Evolutionary conservation across 2,888 invertebrate genomes (phyloP).

Genomic region (Mayetiola destructor): DNA sequence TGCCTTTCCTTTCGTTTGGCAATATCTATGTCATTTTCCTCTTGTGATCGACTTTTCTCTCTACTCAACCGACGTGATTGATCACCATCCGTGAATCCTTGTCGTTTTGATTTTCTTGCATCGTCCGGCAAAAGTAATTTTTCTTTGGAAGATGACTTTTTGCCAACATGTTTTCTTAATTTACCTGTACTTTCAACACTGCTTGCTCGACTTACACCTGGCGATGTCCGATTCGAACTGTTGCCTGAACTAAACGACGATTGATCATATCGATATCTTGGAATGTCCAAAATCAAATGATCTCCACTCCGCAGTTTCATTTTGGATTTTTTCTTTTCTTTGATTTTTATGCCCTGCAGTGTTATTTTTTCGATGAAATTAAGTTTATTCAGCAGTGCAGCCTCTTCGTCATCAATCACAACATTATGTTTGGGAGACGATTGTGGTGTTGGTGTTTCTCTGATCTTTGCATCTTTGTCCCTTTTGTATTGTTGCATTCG

Average conservation of each 20-base stretch:
- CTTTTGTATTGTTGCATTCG: neutral
- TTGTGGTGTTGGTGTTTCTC: neutral
- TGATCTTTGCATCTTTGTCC: neutral
- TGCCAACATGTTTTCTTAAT: slow-evolving; percentile 20
- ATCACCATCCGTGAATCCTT: slow-evolving; percentile 51
- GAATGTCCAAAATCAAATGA: slow-evolving; percentile 33
- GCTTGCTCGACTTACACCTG: slow-evolving; percentile 33
- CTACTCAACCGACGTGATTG: slow-evolving; percentile 29
- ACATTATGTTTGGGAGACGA: neutral
- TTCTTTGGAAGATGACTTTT: slow-evolving; percentile 6
- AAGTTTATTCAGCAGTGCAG: slow-evolving; percentile 41
- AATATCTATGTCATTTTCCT: slow-evolving; percentile 53
- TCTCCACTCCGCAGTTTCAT: slow-evolving; percentile 34
- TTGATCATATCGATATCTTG: slow-evolving; percentile 34
- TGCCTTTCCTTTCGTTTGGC: slow-evolving; percentile 60
- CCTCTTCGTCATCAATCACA: slow-evolving; percentile 44
- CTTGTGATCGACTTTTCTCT: slow-evolving; percentile 56
- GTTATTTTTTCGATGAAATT: slow-evolving; percentile 34
- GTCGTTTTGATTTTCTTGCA: slow-evolving; percentile 39
- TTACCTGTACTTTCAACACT: slow-evolving; percentile 33
- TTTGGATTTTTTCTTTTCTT: slow-evolving; percentile 27
- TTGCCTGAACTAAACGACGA: slow-evolving; percentile 35
- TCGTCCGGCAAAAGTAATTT: slow-evolving; percentile 22
- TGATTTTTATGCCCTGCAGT: slow-evolving; percentile 34
- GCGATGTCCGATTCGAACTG: slow-evolving; percentile 34